These are phyloP conservation scores for Xerus inauris DNA, from an alignment of 2,113 vertebrate species.

Conservation along the genomic window DNA sequence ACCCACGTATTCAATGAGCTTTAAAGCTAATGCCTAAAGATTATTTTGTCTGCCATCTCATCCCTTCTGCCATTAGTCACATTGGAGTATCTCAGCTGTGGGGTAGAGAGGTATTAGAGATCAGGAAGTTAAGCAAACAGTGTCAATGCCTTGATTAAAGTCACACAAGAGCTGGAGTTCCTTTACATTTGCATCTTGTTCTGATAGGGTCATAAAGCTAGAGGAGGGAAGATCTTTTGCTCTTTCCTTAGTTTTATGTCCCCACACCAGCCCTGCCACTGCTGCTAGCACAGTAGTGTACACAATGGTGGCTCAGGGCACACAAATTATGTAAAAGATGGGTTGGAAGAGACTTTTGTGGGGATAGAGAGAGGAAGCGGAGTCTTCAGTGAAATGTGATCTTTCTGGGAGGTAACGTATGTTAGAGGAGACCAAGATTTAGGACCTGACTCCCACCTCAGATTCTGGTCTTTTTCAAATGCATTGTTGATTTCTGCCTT, in stretches of 20 bases:
- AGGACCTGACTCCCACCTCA: neutral
- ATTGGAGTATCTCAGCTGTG: neutral
- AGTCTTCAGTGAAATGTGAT: neutral
- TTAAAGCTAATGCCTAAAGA: neutral
- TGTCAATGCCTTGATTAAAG: neutral
- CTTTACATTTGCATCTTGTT: neutral
- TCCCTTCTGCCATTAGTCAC: neutral
- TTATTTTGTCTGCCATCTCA: neutral
- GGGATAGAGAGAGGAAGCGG: neutral
- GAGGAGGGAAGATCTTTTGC: neutral
- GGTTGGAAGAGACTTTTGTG: neutral
- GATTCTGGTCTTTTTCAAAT: neutral
- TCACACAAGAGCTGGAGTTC: neutral
- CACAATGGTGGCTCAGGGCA: neutral
- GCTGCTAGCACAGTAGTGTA: neutral
- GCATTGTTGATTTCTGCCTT: neutral
- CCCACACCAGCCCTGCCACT: neutral
- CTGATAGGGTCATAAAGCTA: neutral
- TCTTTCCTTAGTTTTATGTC: neutral
- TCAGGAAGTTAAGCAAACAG: slow-evolving; percentile 41
- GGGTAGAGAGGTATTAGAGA: neutral
- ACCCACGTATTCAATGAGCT: neutral
- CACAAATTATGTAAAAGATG: neutral
- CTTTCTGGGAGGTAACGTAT: neutral
- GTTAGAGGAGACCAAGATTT: neutral